Base-by-base conservation (phyloP, 2,888 invertebrate genomes). In the Sminthurides aquaticus region DNA sequence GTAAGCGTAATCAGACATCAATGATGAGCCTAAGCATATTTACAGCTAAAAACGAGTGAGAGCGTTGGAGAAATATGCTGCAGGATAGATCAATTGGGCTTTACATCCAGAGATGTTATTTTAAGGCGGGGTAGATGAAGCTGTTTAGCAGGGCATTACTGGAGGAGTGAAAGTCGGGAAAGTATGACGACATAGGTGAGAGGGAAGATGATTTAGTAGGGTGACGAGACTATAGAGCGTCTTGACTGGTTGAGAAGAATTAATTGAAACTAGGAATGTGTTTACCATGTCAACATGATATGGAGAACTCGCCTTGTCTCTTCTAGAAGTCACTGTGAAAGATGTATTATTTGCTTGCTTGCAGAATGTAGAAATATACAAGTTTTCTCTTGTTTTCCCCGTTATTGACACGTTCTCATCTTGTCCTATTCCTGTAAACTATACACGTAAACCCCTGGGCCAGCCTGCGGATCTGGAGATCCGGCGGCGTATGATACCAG, bases 251-350 rank as follows among this genome's bases (percentile, higher is more conserved):
- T n/a, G 15, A 15, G 20, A 52, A 5, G 52, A 8, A 52, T 18
- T 52, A 52, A 52, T 52, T 52, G 52, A 52, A 52, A 20, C 52
- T 20, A 20, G 11, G 5, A 52, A 15, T 15, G 20, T 52, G 52
- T 52, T 52, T 52, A 52, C 52, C 18, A 5, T 52, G 52, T 52
- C 52, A 52, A 52, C 52, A 52, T 8, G 52, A 52, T 52, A 52
- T 52, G 11, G 15, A 20, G 20, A 8, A 22, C 20, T 52, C 5
- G 18, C 5, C 20, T 52, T 20, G 11, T 52, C 20, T 20, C 20
- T 15, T 52, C 11, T 8, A 18, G 43, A 8, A 43, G 8, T 43
- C 18, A 18, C 43, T 43, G 43, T 11, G 43, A 43, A 43, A 43
- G 43, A 43, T 11, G 18, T 43, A 43, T 43, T 18, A 43, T 18